Percentiles rank a stretch among this genome's conserved stretches.
These are phyloP conservation scores for Temnothorax nylanderi DNA, from an alignment of 1,140 invertebrate genomes.

Conservation along the genomic window DNA sequence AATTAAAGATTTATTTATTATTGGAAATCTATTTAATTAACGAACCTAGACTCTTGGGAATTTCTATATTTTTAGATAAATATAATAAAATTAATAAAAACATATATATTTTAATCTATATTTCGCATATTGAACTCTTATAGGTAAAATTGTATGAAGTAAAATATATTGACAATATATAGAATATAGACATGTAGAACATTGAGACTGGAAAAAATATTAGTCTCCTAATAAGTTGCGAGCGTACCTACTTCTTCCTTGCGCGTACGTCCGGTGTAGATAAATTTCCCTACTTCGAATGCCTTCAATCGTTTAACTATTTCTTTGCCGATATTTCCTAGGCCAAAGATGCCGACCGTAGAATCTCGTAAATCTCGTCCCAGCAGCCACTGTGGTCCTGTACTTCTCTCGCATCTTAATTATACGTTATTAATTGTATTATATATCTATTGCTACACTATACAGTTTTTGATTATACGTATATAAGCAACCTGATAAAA, in stretches of 20 bases:
- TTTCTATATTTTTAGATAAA: neutral
- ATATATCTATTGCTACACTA: neutral
- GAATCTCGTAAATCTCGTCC: conserved; percentile 89
- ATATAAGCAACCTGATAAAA: neutral
- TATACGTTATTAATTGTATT: neutral
- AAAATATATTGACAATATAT: neutral
- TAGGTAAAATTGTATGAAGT: neutral
- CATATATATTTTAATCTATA: too few relatives aligned
- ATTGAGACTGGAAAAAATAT: neutral
- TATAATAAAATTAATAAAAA: neutral
- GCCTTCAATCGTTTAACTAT: conserved; percentile 89
- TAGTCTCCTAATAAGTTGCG: neutral
- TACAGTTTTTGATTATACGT: neutral
- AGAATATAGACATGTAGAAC: neutral
- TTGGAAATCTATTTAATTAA: conserved; percentile 1
- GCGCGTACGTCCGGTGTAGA: conserved; percentile 89
- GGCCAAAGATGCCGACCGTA: conserved; percentile 93
- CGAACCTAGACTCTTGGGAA: neutral
- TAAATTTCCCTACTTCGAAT: conserved; percentile 89
- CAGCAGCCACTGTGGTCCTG: conserved; percentile 88
- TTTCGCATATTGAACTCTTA: neutral
- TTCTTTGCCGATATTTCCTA: conserved; percentile 92
- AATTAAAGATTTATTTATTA: neutral
- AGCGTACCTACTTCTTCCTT: conserved; percentile 88
- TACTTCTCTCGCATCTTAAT: conserved; percentile 88